Evolutionary conservation across 2,113 vertebrate species (phyloP).

Genomic region (Anhinga anhinga): DNA sequence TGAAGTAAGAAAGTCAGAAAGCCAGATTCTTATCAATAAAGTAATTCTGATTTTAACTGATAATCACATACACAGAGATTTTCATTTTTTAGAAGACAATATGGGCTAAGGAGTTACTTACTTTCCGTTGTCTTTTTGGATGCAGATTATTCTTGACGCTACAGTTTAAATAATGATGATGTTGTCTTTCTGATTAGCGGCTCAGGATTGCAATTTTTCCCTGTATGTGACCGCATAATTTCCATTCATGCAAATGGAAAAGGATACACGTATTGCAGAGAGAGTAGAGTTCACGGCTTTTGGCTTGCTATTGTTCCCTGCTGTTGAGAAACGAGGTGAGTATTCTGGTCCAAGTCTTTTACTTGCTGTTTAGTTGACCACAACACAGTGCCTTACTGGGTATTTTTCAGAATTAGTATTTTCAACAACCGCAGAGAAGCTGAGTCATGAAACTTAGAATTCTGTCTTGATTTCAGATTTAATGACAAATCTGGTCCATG

Average conservation of each 20-base stretch:
- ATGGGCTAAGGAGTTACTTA: background rate
- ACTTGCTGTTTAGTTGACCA: background rate
- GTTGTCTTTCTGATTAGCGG: background rate
- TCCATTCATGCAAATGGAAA: background rate
- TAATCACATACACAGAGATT: background rate
- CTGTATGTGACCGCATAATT: background rate
- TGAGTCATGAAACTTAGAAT: background rate
- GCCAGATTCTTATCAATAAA: background rate
- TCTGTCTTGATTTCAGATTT: background rate
- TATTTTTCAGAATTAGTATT: background rate
- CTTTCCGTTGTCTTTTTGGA: background rate
- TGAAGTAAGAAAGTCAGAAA: background rate
- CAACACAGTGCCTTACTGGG: background rate
- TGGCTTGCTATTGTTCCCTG: background rate
- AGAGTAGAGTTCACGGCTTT: background rate
- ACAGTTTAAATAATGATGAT: background rate
- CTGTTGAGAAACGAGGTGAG: background rate
- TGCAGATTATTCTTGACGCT: background rate
- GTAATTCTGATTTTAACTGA: background rate
- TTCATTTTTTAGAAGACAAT: background rate
- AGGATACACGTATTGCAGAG: background rate
- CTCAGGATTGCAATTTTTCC: background rate
- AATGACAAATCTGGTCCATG: background rate
- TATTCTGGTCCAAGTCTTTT: background rate
- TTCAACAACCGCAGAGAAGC: background rate